These are phyloP conservation scores for Pyrrhura leucotis DNA, from an alignment of 2,797 vertebrate genomes.

Conservation along the genomic window DNA sequence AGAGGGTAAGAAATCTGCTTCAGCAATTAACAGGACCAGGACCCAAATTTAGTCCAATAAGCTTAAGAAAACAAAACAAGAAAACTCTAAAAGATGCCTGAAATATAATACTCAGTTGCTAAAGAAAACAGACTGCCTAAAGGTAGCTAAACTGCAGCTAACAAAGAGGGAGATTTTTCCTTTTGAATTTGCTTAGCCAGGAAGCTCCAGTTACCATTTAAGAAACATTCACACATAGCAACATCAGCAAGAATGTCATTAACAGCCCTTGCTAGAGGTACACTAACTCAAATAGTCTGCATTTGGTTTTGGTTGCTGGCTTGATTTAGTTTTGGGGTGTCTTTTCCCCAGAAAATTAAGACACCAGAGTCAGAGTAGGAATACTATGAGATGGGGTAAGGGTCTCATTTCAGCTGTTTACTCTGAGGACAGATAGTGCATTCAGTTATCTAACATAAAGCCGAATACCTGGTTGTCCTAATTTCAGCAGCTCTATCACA, in stretches of 20 bases:
- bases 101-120: constrained; percentile 37
- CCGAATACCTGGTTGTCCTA: not conserved
- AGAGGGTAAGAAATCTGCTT: not conserved
- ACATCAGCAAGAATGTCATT: constrained; percentile 45
- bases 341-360: not conserved
- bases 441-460: not conserved
- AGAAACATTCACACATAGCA: constrained; percentile 35
- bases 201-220: constrained; percentile 58
- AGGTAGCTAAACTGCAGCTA: constrained; percentile 18
- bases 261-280: not conserved
- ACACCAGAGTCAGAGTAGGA: not conserved
- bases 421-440: not conserved
- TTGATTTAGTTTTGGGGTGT: not conserved
- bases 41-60: not conserved
- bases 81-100: not conserved
- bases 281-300: not conserved
- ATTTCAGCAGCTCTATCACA: not conserved
- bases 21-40: not conserved
- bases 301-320: not conserved
- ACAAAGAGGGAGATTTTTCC: constrained; percentile 53
- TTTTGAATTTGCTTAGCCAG: constrained; percentile 47
- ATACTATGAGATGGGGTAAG: not conserved
- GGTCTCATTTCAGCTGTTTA: not conserved
- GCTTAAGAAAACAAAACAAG: constrained; percentile 3
- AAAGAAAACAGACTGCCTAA: constrained; percentile 35